These are phyloP conservation scores for Pseudopipra pipra DNA, from an alignment of 2,113 vertebrate species.

Conservation along the genomic window DNA sequence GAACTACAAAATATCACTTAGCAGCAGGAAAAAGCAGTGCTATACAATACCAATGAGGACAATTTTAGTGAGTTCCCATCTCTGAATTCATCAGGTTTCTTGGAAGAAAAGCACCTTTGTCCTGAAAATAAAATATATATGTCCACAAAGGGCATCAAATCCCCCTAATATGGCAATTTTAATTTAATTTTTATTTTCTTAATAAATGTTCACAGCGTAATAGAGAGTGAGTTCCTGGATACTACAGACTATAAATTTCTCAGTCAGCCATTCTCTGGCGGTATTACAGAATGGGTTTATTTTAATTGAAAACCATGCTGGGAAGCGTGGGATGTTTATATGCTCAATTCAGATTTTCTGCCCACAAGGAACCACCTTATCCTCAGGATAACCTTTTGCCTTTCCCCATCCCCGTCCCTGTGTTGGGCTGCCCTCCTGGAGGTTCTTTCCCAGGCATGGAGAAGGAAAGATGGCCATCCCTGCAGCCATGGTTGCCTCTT, in stretches of 20 bases:
- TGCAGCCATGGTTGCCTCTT: not conserved
- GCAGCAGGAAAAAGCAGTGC: not conserved
- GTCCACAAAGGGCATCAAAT: slow-evolving; percentile 23
- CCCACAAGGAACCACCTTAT: not conserved
- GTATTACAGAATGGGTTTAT: not conserved
- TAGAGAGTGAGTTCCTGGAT: slow-evolving; percentile 4
- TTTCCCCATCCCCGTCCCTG: not conserved
- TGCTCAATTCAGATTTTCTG: slow-evolving; percentile 10
- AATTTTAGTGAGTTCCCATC: not conserved
- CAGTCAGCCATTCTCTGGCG: not conserved
- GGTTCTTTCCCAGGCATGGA: not conserved
- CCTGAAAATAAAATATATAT: not conserved
- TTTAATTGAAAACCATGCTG: slow-evolving; percentile 31
- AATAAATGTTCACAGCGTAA: not conserved
- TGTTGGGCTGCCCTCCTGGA: not conserved
- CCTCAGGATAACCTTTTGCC: not conserved
- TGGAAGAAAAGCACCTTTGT: slow-evolving; percentile 19
- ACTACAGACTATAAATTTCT: slow-evolving; percentile 5
- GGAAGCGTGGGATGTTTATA: slow-evolving; percentile 30
- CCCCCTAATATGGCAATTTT: slow-evolving; percentile 28
- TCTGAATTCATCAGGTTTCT: slow-evolving; percentile 3
- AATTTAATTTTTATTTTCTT: slow-evolving; percentile 45
- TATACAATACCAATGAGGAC: not conserved
- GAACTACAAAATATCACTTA: not conserved
- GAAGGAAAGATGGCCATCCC: not conserved